Evolutionary conservation across 2,113 vertebrate species (phyloP).

Genomic region (Zingel zingel): DNA sequence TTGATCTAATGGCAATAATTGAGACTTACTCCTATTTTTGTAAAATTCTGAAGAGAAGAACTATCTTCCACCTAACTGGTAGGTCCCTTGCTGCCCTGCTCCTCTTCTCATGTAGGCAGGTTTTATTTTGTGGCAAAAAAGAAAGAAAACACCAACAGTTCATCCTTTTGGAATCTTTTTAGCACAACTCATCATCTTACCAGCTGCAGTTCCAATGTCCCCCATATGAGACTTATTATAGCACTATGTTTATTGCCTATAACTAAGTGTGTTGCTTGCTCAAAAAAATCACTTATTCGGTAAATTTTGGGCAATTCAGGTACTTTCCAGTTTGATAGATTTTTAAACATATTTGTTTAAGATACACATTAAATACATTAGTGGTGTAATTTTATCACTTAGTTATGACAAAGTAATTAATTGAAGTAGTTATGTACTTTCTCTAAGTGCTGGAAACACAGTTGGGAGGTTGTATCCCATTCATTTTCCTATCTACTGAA

Average conservation of each 20-base stretch:
- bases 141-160: too few species aligned
- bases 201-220: neutral
- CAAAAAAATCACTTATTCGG: neutral
- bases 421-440: neutral
- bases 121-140: constrained; percentile 6
- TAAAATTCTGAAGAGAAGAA: neutral
- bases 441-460: neutral
- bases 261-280: neutral
- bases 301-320: neutral
- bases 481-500: neutral
- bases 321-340: neutral
- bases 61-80: neutral
- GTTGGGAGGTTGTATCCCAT: neutral
- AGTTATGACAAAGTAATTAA: neutral
- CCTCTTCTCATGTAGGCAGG: neutral
- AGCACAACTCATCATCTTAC: neutral
- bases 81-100: neutral
- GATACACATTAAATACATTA: neutral
- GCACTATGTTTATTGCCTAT: neutral
- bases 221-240: neutral
- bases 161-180: too few species aligned
- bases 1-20: neutral
- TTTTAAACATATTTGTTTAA: neutral
- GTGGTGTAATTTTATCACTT: neutral
- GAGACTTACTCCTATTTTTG: neutral